phyloP scores from a whole-genome alignment of 2,797 vertebrate genomes.

The Chrosomus eos region DNA sequence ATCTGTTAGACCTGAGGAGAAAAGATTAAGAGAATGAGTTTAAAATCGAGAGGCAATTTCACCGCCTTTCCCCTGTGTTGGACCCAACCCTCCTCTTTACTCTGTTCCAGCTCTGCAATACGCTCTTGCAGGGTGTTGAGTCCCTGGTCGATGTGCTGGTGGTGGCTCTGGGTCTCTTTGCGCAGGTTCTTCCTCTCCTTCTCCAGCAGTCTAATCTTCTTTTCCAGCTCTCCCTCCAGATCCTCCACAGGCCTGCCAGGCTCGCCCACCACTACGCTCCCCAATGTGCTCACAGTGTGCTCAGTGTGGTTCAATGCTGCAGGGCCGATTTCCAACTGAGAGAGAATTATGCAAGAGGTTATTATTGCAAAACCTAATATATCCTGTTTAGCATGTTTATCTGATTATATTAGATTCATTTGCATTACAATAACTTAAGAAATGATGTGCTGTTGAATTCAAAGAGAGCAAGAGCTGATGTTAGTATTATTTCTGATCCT shows the following conservation, averaged over 20 bases:
- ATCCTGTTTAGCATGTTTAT: not conserved
- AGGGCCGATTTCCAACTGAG: conserved; percentile 79
- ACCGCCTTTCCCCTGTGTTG: too few species aligned
- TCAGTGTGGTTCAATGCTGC: conserved; percentile 76
- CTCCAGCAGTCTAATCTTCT: conserved; percentile 79
- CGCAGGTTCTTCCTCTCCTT: conserved; percentile 78
- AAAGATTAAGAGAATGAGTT: not conserved
- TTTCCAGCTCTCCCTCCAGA: conserved; percentile 79
- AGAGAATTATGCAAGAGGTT: not conserved
- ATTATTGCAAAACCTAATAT: not conserved
- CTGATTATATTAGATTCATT: not conserved
- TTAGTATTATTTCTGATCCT: not conserved
- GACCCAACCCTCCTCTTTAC: conserved; percentile 65
- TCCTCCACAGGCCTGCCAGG: conserved; percentile 76
- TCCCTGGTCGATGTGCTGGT: conserved; percentile 77
- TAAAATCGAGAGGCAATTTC: not conserved
- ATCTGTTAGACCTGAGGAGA: conserved; percentile 68
- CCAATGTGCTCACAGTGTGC: conserved; percentile 53
- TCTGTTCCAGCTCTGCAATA: conserved; percentile 76
- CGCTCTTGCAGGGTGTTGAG: conserved; percentile 74
- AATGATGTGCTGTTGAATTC: not conserved
- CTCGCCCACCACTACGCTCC: conserved; percentile 41
- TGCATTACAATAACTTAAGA: not conserved
- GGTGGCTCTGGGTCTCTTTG: conserved; percentile 76
- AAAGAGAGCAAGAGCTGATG: not conserved